Evolutionary conservation across 1,140 invertebrate genomes (phyloP), one percentile per base, ranked within the genome.

Genomic region (Drosophila parabipectinata): DNA sequence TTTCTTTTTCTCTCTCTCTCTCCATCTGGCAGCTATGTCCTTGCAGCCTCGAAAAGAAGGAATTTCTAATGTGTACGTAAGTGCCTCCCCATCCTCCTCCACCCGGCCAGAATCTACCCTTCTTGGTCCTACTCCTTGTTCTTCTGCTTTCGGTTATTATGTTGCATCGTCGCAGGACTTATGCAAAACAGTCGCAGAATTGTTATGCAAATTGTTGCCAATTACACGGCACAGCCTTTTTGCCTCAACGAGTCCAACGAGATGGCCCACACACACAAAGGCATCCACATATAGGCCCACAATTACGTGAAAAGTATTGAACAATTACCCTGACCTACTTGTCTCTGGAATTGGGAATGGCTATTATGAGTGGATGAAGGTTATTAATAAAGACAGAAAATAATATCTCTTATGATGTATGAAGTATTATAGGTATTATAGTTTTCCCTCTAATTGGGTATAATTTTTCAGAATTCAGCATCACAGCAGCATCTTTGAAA

Each of bases 121-220:
- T n/a, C 41, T 2, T 44, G 41, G 41, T 44, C 26, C 51, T 32
- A 15, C 0, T 37, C 18, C 59, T 47, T 67, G 56, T 44, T 44
- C 37, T 41, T 50, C 30, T 4, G 26, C 60, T 34, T 58, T 58
- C 34, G 39, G 83, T 79, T 85, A 87, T 87, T 79, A 88, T 88
- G 83, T 88, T 88, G 82, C 84, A 82, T 67, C 69, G 74, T 87
- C 57, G 63, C 74, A 79, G 79, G 83, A 87, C 79, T 87, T 88
- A 88, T 88, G 83, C 83, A 88, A 88, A 88, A 88, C 83, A 88
- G 83, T 88, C 83, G 75, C 83, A 79, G 83, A 88, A 88, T 88
- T 88, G 83, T 88, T 88, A 88, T 88, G 83, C 83, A 88, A 88
- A 88, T 88, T 88, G 83, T 78, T 77, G 83, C 79, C 83, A 88